Evolutionary conservation across 2,888 invertebrate species (phyloP).

Genomic region (Drosophila nr. perissopoda): DNA sequence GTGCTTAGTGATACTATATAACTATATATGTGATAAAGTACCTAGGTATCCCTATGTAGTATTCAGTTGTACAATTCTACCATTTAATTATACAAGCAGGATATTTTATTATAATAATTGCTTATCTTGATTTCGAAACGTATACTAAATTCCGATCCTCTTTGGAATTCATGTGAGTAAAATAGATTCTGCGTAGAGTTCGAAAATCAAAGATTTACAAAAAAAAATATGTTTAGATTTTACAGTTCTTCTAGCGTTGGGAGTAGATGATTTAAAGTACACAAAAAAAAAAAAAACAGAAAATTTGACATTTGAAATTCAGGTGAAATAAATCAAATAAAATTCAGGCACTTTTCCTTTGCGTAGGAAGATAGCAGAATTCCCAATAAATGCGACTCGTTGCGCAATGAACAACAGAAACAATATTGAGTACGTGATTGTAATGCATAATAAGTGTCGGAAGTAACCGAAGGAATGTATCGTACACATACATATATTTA

Average conservation of each 20-base stretch:
- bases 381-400: background rate
- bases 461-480: background rate
- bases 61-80: background rate
- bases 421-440: conserved; percentile 12
- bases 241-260: background rate
- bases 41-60: background rate
- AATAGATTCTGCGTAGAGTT: background rate
- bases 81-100: background rate
- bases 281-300: background rate
- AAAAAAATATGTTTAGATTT: background rate
- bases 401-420: conserved; percentile 12
- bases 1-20: background rate
- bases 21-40: background rate
- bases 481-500: background rate
- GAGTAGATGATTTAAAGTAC: background rate
- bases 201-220: background rate
- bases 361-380: background rate
- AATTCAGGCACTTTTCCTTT: background rate
- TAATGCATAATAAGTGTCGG: background rate
- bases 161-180: background rate
- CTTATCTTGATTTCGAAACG: background rate
- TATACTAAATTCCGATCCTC: background rate
- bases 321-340: background rate
- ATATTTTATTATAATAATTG: background rate
- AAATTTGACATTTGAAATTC: background rate